Base-by-base conservation (phyloP, 2,113 vertebrate genomes). In the Epinephelus moara region DNA sequence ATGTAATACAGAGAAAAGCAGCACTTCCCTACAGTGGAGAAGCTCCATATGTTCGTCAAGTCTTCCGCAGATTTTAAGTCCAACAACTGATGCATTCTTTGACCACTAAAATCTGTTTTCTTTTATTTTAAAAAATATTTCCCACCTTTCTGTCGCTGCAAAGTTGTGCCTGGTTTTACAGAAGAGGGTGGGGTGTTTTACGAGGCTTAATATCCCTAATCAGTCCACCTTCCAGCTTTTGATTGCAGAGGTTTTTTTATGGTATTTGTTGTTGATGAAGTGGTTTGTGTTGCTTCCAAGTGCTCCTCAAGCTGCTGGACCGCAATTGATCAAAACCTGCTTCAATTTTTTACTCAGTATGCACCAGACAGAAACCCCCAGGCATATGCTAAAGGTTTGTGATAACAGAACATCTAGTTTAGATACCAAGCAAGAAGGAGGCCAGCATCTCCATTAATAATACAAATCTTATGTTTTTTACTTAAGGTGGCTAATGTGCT, bases 201-300 rank as follows among this genome's bases (percentile, higher is more conserved):
- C 18, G 3, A 6, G 5, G 17, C 33, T 45, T 15, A 11, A 14
- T 25, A 6, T 42, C n/a, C 14, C 21, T 3, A 6, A 33, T 40
- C 69, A 57, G 69, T 23, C 27, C 27, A 53, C 30, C 67, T 70
- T 40, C 21, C 50, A 70, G 11, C 21, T 12, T 55, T 37, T 69
- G 25, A 19, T 68, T 50, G n/a, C 63, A 10, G 45, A 3, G 10
- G 2, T 73, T 61, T 25, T 27, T 27, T 15, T 2, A 3, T 7
- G 55, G 23, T 59, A 27, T 72, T 59, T 49, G 37, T 47, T 49
- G 42, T 6, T 60, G 25, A 72, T 72, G 21, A 53, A 71, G 69
- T 57, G 55, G n/a, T 72, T 57, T 42, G 33, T 57, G 21, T 37
- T 50, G 33, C 14, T 71, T 33, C 52, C 33, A 56, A 4, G 14